These are phyloP conservation scores for Drosophila macrothrix DNA, from an alignment of 2,888 invertebrate species.

Conservation along the genomic window DNA sequence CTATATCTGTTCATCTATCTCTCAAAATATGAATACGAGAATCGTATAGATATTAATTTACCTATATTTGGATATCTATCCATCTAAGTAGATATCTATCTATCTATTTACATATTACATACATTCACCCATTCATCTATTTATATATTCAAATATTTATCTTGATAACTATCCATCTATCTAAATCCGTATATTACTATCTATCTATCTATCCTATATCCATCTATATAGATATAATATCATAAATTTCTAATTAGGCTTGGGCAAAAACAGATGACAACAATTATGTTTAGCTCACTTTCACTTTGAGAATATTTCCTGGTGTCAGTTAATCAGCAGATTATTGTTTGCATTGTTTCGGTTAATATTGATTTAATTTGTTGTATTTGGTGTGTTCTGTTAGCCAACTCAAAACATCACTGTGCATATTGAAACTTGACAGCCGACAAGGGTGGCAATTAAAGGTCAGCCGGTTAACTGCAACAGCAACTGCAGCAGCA, in stretches of 20 bases:
- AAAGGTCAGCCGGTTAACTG: slow-evolving; percentile 40
- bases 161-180: not conserved
- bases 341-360: too few species aligned
- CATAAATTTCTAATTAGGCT: not conserved
- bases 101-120: not conserved
- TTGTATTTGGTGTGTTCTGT: not conserved
- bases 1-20: not conserved
- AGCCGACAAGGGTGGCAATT: slow-evolving; percentile 2
- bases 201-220: not conserved
- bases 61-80: too few species aligned
- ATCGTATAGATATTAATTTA: too few species aligned
- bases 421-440: slow-evolving; percentile 32
- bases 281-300: not conserved
- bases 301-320: not conserved
- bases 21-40: not conserved
- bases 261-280: not conserved
- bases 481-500: slow-evolving; percentile 16
- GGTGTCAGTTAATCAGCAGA: not conserved
- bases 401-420: not conserved
- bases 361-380: not conserved
- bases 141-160: not conserved
- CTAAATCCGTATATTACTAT: not conserved
- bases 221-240: not conserved
- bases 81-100: not conserved
- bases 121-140: not conserved